Evolutionary conservation across 2,797 vertebrate species (phyloP), one percentile per base, ranked within the genome.

Genomic region (Enteromius argenteus): DNA sequence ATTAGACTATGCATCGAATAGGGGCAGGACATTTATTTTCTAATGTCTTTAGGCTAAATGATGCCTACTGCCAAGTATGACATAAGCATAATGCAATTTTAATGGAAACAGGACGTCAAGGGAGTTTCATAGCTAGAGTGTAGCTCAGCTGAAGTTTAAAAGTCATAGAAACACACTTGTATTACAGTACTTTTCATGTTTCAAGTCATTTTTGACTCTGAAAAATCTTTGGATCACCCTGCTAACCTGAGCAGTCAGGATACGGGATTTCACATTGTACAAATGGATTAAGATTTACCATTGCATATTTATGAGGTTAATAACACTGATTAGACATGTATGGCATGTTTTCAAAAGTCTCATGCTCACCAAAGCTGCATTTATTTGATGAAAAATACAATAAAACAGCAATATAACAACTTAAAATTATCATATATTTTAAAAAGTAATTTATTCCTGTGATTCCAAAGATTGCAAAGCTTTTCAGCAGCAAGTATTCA

Each of bases 21-120:
- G 3, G 46, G 56, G 87, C 53, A 74, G 81, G 82, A 51, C 30
- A 58, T 79, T 79, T 82, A 44, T 79, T 42, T 84, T 44, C 58
- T 51, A 46, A 78, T 1, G 62, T 82, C 64, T 84, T 75, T 74
- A 89, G 88, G 92, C 84, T 27, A 64, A 51, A 58, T 85, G 85
- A 85, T 83, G 81, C 85, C 89, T 78, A 75, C 82, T 86, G 94
- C 94, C 94, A 94, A 95, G 88, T 86, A 90, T 95, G 94, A 95
- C 92, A 92, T 93, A 94, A 93, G 86, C 88, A 87, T 89, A 91
- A 92, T 92, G 92, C 86, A 91, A 95, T 94, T 94, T 95, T 95
- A 95, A 95, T 95, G 91, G 93, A 92, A 95, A 93, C 94, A 94
- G 91, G 90, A 90, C 92, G 92, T 92, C 89, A 58, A 69, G 84